Base-by-base conservation (phyloP, 1,140 invertebrate species). In the Coptotermes formosanus region DNA sequence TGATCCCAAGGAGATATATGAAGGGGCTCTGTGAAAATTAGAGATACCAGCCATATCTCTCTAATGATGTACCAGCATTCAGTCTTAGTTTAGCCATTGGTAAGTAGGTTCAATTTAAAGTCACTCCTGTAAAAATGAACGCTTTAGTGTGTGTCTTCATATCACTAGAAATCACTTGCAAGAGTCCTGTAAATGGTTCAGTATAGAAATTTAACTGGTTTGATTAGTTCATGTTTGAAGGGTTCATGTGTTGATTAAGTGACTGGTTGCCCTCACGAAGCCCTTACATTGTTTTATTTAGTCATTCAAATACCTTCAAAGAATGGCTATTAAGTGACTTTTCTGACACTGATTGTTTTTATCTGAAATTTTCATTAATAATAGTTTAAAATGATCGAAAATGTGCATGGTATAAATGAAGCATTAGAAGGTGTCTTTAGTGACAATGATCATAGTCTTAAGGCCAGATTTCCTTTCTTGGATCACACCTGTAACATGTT, bases 21-120 rank as follows among this genome's bases (percentile, higher is more conserved):
- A 75, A n/a, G 14, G 64, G 64, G n/a, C 64, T n/a, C 25, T 64
- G 59, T 55, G 52, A 55, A 75, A 75, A 75, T 75, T 75, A 75
- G 64, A 75, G 64, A 75, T 75, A 64, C 21, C 59, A 75, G n/a
- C 52, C 19, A 21, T 55, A 75, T 30, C 64, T 75, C 64, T 75
- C n/a, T 75, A 75, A 75, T 75, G 25, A 75, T 30, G 52, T 30
- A 30, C 64, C 25, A n/a, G 64, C 64, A 30, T 30, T 75, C 9
- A 12, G 25, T 75, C 64, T 75, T 75, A 75, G 64, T 25, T 75
- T 75, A 75, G 64, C 64, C 64, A 75, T 75, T 75, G 64, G 64
- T 75, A 75, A 75, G 64, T 75, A 75, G 64, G 64, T 75, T 30
- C 14, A 30, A 75, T 75, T 25, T 75, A 75, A 75, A 75, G 64